These are phyloP conservation scores for Trichechus manatus DNA, from an alignment of 2,113 vertebrate genomes.

Conservation along the genomic window DNA sequence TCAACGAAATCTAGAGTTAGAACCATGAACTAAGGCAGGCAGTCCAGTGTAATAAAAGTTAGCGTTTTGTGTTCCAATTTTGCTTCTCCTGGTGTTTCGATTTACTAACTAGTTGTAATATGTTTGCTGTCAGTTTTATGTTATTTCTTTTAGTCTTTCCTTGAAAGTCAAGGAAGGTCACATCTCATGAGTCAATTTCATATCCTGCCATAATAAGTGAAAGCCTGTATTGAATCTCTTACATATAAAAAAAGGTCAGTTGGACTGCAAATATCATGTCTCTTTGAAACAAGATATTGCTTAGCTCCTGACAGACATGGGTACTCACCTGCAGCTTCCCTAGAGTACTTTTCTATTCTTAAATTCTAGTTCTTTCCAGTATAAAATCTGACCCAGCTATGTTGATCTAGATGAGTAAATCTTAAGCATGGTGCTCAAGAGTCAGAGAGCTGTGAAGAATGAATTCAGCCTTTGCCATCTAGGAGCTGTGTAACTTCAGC, in stretches of 20 bases:
- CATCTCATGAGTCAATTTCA: conserved; percentile 79
- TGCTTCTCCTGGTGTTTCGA: conserved; percentile 60
- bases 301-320: conserved; percentile 77
- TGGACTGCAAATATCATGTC: conserved; percentile 82
- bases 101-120: conserved; percentile 79
- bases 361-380: background rate
- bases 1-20: conserved; percentile 66
- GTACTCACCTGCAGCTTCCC: conserved; percentile 60
- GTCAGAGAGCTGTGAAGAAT: background rate
- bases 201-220: conserved; percentile 74
- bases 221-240: conserved; percentile 82
- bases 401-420: background rate
- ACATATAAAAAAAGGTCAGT: conserved; percentile 79
- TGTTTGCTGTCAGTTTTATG: conserved; percentile 80
- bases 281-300: conserved; percentile 64
- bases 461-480: background rate
- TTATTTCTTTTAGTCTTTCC: conserved; percentile 74
- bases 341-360: conserved; percentile 52
- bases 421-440: background rate
- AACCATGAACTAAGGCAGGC: conserved; percentile 54
- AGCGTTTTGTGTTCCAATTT: conserved; percentile 68
- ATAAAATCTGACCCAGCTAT: conserved; percentile 7
- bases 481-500: conserved; percentile 52
- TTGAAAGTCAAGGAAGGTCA: conserved; percentile 83
- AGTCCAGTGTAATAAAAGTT: conserved; percentile 74